Conservation (phyloP, 2,888 invertebrate species). For the Dryadula phaetusa region DNA sequence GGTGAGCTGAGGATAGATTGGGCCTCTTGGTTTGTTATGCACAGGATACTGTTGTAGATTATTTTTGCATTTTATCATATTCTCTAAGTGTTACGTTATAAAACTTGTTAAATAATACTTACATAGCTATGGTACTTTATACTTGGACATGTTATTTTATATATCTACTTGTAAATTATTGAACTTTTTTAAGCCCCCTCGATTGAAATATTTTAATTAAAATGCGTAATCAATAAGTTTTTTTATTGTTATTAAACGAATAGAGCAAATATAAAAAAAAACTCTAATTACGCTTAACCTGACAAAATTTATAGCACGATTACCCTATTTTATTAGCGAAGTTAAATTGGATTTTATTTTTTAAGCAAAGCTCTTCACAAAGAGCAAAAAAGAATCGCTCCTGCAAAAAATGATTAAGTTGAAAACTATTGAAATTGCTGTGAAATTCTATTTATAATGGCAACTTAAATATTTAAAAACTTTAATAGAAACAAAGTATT, state of each 20-base stretch:
- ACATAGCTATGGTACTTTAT: background rate
- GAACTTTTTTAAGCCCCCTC: too few relatives aligned
- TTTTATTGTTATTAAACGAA: constrained; percentile 1
- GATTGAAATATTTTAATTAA: too few relatives aligned
- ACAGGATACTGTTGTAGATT: constrained; percentile 38
- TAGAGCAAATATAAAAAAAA: background rate
- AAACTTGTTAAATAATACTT: background rate
- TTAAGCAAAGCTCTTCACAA: constrained; percentile 22
- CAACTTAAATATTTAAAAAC: background rate
- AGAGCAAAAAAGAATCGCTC: constrained; percentile 11
- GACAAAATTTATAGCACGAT: constrained; percentile 26
- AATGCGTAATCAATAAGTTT: too few relatives aligned
- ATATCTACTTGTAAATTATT: background rate
- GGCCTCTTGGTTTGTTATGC: constrained; percentile 58
- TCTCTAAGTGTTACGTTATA: background rate
- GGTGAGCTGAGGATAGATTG: constrained; percentile 73
- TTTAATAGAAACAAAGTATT: too few relatives aligned
- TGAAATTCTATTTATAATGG: background rate
- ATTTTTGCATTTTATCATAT: background rate
- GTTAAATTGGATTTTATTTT: constrained; percentile 36
- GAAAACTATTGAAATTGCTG: constrained; percentile 16
- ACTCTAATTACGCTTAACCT: constrained; percentile 22
- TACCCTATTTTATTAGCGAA: constrained; percentile 33
- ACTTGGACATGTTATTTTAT: background rate
- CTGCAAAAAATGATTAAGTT: constrained; percentile 10